Conservation (phyloP, 1,140 invertebrate genomes). For the Drosophila yakuba region DNA sequence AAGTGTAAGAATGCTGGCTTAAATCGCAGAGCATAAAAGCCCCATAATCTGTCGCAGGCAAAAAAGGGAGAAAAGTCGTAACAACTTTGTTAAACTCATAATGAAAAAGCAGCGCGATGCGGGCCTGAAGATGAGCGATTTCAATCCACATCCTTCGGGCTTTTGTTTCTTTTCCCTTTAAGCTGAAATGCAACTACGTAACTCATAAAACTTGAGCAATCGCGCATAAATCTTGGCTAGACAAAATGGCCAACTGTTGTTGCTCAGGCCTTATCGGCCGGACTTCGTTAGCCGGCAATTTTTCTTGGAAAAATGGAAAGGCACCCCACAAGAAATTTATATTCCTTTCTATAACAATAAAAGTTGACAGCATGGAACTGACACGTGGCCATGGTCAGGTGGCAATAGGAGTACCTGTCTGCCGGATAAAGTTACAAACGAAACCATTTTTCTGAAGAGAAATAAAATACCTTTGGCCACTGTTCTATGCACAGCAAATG, state of each 20-base stretch:
- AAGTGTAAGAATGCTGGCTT: slow-evolving; percentile 18
- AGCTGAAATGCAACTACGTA: slow-evolving; percentile 31
- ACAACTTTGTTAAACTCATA: slow-evolving; percentile 45
- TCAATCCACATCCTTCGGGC: slow-evolving; percentile 16
- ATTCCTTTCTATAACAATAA: slow-evolving; percentile 37
- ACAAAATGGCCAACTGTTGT: slow-evolving; percentile 54
- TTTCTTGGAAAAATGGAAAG: slow-evolving; percentile 1
- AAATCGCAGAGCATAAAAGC: slow-evolving; percentile 5
- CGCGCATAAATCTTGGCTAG: slow-evolving; percentile 48
- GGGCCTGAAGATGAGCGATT: slow-evolving; percentile 39
- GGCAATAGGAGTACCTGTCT: background rate
- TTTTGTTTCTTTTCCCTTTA: slow-evolving; percentile 7
- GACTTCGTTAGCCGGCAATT: background rate
- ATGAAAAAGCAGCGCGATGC: slow-evolving; percentile 45
- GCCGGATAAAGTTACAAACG: slow-evolving; percentile 8
- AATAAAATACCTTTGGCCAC: background rate
- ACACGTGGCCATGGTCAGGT: slow-evolving; percentile 15
- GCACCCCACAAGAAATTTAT: slow-evolving; percentile 3
- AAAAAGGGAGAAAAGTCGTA: slow-evolving; percentile 14
- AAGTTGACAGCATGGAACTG: slow-evolving; percentile 34
- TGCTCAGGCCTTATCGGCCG: slow-evolving; percentile 12
- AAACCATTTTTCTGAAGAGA: background rate
- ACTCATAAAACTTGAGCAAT: slow-evolving; percentile 43
- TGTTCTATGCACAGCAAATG: background rate
- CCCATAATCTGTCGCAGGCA: slow-evolving; percentile 36